Base-by-base conservation (phyloP, 1,140 invertebrate species). In the Adelges cooleyi region DNA sequence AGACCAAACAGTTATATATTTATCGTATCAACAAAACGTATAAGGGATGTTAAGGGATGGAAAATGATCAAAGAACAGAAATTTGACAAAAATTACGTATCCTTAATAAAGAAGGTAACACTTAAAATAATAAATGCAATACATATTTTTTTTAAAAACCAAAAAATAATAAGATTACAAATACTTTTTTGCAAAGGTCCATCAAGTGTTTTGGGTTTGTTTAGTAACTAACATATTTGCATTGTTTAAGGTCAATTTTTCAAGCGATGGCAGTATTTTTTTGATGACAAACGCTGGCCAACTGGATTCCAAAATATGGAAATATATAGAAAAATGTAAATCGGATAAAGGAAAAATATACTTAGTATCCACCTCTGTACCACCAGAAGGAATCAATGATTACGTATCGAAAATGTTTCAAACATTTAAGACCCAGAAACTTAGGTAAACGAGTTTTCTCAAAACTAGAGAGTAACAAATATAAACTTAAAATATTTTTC, bases 401-500 rank as follows among this genome's bases (percentile, higher is more conserved):
- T 17, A 42, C 38, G 53, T 56, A 8, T 10, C 17, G 2, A 15
- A 42, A 25, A 18, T 59, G 2, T 27, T 59, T 2, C 10, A 4
- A 10, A 59, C 22, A 18, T 59, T 25, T 15, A 59, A 59, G 18
- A 25, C 20, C 8, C 15, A 44, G 1, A 25, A 18, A 11, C 17
- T 59, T 2, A 59, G 38, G 53, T 59, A 18, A n/a, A n/a, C n/a
- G n/a, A n/a, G n/a, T n/a, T n/a, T n/a, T n/a, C n/a, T n/a, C n/a
- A n/a, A n/a, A n/a, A n/a, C n/a, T n/a, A n/a, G n/a, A n/a, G n/a
- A n/a, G n/a, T n/a, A n/a, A n/a, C n/a, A n/a, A 44, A 18, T 13
- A 5, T n/a, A 9, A 33, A 9, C 29, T 46, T 29, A 18, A 15
- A 69, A 96, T 93, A 9, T 15, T 65, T 11, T 13, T 53, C 18